Percentiles rank a stretch among this genome's conserved stretches.
These are phyloP conservation scores for Scyliorhinus canicula DNA, from an alignment of 2,797 vertebrate species.

Conservation along the genomic window DNA sequence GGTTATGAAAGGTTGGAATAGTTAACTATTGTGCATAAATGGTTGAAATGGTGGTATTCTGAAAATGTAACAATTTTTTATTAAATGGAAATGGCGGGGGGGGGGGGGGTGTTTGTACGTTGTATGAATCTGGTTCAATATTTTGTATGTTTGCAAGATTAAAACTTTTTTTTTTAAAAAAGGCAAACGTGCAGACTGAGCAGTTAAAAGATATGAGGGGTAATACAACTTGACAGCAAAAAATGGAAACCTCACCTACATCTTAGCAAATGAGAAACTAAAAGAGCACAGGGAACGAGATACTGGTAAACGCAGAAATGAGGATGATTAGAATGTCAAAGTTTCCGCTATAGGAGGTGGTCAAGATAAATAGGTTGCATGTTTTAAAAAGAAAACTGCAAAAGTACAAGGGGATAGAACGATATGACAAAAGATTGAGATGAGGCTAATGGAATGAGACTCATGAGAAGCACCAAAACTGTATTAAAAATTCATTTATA, in stretches of 20 bases:
- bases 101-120: too few relatives aligned
- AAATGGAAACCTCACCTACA: neutral
- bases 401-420: neutral
- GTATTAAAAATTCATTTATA: too few relatives aligned
- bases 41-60: too few relatives aligned
- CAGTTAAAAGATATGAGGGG: neutral
- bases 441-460: neutral
- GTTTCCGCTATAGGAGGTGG: neutral
- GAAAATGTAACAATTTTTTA: too few relatives aligned
- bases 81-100: too few relatives aligned
- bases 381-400: neutral
- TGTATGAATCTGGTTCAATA: too few relatives aligned
- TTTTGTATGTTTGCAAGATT: too few relatives aligned
- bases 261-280: neutral
- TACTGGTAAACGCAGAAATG: neutral
- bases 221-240: neutral
- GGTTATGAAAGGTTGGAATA: too few relatives aligned
- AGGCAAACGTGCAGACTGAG: neutral
- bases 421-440: neutral
- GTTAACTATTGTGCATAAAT: too few relatives aligned
- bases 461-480: too few relatives aligned
- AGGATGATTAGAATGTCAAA: neutral
- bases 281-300: neutral
- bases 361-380: neutral
- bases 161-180: too few relatives aligned